Evolutionary conservation across 2,113 vertebrate genomes (phyloP).

Genomic region (Hassar affinis): DNA sequence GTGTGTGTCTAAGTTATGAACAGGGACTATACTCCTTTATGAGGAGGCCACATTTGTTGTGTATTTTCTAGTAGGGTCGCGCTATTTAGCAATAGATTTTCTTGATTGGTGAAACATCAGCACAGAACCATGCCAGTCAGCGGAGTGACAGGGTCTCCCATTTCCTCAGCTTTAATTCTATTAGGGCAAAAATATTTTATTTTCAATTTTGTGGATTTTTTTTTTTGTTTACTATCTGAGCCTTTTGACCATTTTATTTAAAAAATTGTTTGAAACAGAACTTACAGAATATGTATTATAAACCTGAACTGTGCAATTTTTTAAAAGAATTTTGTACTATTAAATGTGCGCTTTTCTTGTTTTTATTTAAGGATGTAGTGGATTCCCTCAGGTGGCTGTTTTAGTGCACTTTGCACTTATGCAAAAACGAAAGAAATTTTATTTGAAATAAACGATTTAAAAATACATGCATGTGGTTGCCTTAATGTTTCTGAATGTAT

Average conservation of each 20-base stretch:
- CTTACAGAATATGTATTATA: conserved; percentile 91
- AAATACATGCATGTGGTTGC: conserved; percentile 40
- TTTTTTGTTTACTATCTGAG: conserved; percentile 93
- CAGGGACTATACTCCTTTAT: conserved; percentile 41
- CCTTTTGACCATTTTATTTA: conserved; percentile 90
- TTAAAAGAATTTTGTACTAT: conserved; percentile 99
- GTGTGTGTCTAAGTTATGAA: conserved; percentile 47
- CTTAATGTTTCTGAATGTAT: conserved; percentile 19
- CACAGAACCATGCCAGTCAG: conserved; percentile 95
- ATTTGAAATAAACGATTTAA: conserved; percentile 80
- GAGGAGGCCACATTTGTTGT: conserved; percentile 60
- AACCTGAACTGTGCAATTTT: conserved; percentile 93
- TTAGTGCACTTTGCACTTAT: conserved; percentile 85
- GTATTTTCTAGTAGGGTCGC: conserved; percentile 84
- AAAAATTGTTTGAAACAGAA: conserved; percentile 94
- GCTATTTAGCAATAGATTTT: conserved; percentile 89
- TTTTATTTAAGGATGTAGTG: conserved; percentile 96
- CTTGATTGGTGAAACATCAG: conserved; percentile 95
- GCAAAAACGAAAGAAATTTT: conserved; percentile 77
- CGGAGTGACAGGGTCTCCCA: conserved; percentile 88
- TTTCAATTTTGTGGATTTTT: conserved; percentile 76
- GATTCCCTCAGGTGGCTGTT: conserved; percentile 87
- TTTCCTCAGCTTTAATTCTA: conserved; percentile 97
- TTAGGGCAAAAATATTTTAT: conserved; percentile 81
- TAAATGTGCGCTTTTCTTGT: conserved; percentile 96